Percentiles rank a stretch among this genome's conserved stretches.
Conservation (phyloP, 2,888 invertebrate species). For the Plagiodera versicolora region DNA sequence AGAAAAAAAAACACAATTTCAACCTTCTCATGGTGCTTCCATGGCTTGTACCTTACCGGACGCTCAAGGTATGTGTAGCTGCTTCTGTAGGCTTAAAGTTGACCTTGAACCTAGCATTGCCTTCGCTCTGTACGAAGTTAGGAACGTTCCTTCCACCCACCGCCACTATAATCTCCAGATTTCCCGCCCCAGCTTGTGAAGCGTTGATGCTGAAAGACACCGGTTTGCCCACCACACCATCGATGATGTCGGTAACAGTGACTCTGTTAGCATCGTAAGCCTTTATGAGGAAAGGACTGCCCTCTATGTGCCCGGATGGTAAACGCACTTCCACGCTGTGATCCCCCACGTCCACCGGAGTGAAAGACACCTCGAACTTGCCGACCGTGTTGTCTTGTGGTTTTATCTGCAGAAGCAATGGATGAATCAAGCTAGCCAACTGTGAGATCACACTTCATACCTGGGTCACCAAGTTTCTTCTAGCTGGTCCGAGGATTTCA, state of each 20-base stretch:
- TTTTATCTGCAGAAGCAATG: constrained; percentile 42
- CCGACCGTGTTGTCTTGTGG: constrained; percentile 54
- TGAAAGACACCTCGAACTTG: constrained; percentile 62
- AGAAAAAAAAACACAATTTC: constrained; percentile 15
- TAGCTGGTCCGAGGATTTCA: constrained; percentile 76
- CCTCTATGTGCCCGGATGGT: constrained; percentile 82
- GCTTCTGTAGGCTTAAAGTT: constrained; percentile 97
- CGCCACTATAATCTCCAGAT: constrained; percentile 96
- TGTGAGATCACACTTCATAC: constrained; percentile 33
- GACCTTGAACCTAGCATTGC: constrained; percentile 90
- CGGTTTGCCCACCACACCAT: constrained; percentile 87
- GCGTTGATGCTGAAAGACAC: constrained; percentile 92
- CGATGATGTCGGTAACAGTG: constrained; percentile 90
- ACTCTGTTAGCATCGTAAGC: constrained; percentile 95
- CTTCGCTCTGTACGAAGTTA: constrained; percentile 96
- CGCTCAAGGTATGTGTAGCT: constrained; percentile 87
- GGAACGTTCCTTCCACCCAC: constrained; percentile 96
- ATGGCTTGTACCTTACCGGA: constrained; percentile 60
- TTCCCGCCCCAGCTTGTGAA: constrained; percentile 85
- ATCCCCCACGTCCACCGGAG: constrained; percentile 89
- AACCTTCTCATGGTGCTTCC: constrained; percentile 37
- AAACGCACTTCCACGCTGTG: constrained; percentile 82
- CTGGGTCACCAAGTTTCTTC: constrained; percentile 72
- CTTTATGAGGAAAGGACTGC: constrained; percentile 93
- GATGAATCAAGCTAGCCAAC: background rate